Conservation (phyloP, 2,113 vertebrate genomes). For the Pelusios castaneus region DNA sequence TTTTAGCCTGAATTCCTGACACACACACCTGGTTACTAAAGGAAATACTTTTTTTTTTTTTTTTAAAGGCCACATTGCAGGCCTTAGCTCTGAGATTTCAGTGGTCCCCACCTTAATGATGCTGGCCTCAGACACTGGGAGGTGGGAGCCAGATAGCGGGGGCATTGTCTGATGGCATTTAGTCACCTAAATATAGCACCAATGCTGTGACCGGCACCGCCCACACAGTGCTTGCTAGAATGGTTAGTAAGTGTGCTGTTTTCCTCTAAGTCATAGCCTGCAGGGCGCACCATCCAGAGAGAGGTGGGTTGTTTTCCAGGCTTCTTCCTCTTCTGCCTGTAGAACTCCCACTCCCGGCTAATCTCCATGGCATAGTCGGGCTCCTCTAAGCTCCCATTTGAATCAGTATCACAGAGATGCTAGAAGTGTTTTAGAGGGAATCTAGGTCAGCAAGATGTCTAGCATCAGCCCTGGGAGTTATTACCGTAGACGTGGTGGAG, state of each 20-base stretch:
- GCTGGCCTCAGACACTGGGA: neutral
- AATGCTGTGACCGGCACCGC: neutral
- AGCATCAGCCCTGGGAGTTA: neutral
- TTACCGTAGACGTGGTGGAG: neutral
- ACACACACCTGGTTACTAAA: neutral
- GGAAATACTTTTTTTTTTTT: neutral
- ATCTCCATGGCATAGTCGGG: neutral
- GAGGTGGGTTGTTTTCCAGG: neutral
- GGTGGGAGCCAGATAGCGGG: neutral
- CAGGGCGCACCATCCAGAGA: neutral
- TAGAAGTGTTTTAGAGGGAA: neutral
- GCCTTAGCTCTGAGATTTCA: no score
- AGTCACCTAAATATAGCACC: neutral
- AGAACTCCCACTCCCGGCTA: neutral
- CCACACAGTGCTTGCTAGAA: neutral
- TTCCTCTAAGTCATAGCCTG: neutral
- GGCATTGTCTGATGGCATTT: neutral
- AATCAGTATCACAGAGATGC: neutral
- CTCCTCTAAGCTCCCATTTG: neutral
- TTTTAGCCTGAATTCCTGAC: neutral
- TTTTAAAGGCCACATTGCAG: neutral
- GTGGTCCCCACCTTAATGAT: neutral
- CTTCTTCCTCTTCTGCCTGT: neutral
- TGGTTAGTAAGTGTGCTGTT: neutral
- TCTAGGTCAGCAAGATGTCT: neutral